Conservation (phyloP, 2,113 vertebrate genomes). For the Megaceryle maxima region DNA sequence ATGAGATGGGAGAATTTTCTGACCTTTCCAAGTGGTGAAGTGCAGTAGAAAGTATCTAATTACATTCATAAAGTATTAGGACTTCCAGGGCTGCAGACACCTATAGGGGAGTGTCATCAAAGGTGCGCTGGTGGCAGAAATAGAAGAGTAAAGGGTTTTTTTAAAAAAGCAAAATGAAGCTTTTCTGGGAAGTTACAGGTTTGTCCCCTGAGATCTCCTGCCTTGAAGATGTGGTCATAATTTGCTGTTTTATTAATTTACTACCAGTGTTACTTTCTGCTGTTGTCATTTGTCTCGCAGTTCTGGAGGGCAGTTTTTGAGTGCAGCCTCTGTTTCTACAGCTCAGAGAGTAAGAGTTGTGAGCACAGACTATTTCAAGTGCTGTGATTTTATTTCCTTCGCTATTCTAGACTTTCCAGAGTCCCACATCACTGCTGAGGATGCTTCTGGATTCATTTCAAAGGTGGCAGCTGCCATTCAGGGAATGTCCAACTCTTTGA, state of each 20-base stretch:
- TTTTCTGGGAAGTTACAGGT: neutral
- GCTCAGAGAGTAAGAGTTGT: neutral
- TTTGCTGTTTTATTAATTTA: neutral
- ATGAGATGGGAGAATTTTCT: neutral
- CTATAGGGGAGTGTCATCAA: neutral
- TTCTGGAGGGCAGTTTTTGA: neutral
- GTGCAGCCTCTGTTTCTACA: neutral
- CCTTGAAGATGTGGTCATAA: neutral
- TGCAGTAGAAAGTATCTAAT: neutral
- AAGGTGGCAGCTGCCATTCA: neutral
- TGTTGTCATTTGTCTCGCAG: neutral
- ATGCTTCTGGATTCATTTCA: neutral
- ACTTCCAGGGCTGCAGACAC: neutral
- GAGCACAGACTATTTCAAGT: neutral
- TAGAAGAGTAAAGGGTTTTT: neutral
- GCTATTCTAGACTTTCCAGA: neutral
- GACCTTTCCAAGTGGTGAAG: neutral
- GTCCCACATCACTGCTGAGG: neutral
- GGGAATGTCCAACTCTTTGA: neutral
- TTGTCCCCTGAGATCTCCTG: neutral
- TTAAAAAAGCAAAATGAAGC: neutral
- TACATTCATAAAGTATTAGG: neutral
- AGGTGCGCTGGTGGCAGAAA: neutral
- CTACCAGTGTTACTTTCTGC: neutral
- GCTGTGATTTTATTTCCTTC: neutral